Base-by-base conservation (phyloP, 2,888 invertebrate genomes). In the Ptychoptera albimana region DNA sequence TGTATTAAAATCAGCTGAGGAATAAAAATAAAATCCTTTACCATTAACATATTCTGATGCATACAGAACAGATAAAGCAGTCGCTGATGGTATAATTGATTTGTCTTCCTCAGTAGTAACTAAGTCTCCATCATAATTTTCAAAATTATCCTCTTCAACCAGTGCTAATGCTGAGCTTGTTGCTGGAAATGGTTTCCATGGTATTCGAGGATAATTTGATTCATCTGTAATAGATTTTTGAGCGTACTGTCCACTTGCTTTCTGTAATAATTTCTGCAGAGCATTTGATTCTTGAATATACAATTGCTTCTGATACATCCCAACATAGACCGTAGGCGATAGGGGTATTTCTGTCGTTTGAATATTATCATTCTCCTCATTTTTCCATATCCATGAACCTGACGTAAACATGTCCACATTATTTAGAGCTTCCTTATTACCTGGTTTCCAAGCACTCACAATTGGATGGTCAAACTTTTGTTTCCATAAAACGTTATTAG, bases 381-480 rank as follows among this genome's bases (percentile, higher is more conserved):
- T 60, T 16, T 64, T 59, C 63, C 66, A 67, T 3, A 61, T 50
- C 65, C 64, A 68, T 50, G 69, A 63, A 10, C 74, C 71, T 8
- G 74, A 73, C 58, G 77, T 74, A 51, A 91, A 79, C 46, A 88
- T 71, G 67, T 89, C 82, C 23, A 91, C 69, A 49, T 72, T 64
- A 52, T 77, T 69, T 37, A 94, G 58, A 38, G 73, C 66, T 3
- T 77, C 77, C 14, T 75, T 73, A 42, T 74, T 70, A 48, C 85
- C 72, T n/a, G 78, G 73, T 45, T 59, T 57, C 93, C 93, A 94
- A 50, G 87, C 82, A 54, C 79, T 79, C 0, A 89, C 89, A 50
- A 93, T 81, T 0, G 92, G 91, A 35, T 82, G 76, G 42, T 79
- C 74, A 53, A 92, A 77, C 82, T 84, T 77, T 50, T 82, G 73